Base-by-base conservation (phyloP, 2,797 vertebrate genomes). In the Danio aesculapii region DNA sequence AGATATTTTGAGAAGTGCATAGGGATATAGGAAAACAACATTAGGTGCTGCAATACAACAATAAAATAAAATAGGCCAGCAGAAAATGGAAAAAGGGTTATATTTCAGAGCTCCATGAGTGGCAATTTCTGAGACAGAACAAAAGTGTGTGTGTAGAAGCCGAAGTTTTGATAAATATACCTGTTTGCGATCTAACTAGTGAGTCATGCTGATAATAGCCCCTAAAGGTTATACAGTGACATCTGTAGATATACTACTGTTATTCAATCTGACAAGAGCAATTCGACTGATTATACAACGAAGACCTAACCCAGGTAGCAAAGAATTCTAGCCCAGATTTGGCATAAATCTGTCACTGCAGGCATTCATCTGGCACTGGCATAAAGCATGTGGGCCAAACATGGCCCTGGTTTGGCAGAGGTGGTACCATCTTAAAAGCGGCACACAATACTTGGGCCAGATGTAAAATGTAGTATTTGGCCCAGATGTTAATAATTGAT, bases 181-280 rank as follows among this genome's bases (percentile, higher is more conserved):
- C 14, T 57, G 13, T 57, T 47, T 67, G 50, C 6, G 13, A 41
- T 41, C n/a, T n/a, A n/a, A n/a, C 5, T 13, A 19, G 39, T 67
- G 75, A 66, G 17, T 46, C 62, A 57, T 67, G 13, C 49, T 57
- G 11, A 64, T 76, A 17, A n/a, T 0, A 76, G 59, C 30, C 39
- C 50, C n/a, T 50, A 14, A 19, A 12, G 6, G 47, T 52, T 64
- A 11, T 44, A 30, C 52, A 41, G 61, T 64, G 61, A 44, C 49
- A 47, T 58, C 52, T 47, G 63, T 14, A 58, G 63, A 77, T 17
- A 17, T 67, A 21, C 43, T 16, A 57, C 57, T 68, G 58, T 58
- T 58, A 68, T 49, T 68, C 75, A 68, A 43, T 6, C 63, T 63
- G 52, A 47, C 4, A 10, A 8, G 43, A 47, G 44, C 52, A 47